Evolutionary conservation across 2,888 invertebrate species (phyloP), one percentile per base, ranked within the genome.

Genomic region (Erebia palarica): DNA sequence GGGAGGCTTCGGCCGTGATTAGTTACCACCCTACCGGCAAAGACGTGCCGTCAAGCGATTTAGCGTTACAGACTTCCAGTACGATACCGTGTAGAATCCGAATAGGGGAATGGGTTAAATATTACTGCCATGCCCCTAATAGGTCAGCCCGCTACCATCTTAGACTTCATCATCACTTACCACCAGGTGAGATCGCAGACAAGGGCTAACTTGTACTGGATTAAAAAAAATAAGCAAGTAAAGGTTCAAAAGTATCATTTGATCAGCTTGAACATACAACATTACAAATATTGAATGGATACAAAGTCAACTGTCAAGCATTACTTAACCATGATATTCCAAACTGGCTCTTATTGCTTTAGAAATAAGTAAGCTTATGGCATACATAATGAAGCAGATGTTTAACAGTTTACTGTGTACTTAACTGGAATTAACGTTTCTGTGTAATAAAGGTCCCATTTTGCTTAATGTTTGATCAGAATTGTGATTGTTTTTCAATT

Each of bases 241-340:
- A 61, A 47, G 61, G 44, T 61, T 44, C 11, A 18, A 61, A 65
- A 18, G 73, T 78, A 73, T 76, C 80, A 78, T 84, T 83, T 84
- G 82, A 79, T 78, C 82, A 82, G 81, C 82, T 81, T 77, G 75
- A 75, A 73, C 76, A 74, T 76, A 73, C 72, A 68, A 73, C 71
- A 75, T 77, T 68, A 75, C 80, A 82, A 83, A 84, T 81, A 82
- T 82, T 81, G 79, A 77, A 76, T 77, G 75, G 73, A 78, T 75
- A 55, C 57, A 64, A 59, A 14, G 21, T 55, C 64, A 55, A 65
- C 55, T 49, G 60, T 36, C 53, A 61, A 60, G 9, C 36, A 60
- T 60, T 14, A 42, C 68, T 14, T 51, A 18, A 8, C 42, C n/a
- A 14, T 13, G 13, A 27, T 55, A 42, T 42, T 18, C 13, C 11